These are phyloP conservation scores for Lucilia sericata DNA, from an alignment of 1,140 invertebrate species.

Conservation along the genomic window DNA sequence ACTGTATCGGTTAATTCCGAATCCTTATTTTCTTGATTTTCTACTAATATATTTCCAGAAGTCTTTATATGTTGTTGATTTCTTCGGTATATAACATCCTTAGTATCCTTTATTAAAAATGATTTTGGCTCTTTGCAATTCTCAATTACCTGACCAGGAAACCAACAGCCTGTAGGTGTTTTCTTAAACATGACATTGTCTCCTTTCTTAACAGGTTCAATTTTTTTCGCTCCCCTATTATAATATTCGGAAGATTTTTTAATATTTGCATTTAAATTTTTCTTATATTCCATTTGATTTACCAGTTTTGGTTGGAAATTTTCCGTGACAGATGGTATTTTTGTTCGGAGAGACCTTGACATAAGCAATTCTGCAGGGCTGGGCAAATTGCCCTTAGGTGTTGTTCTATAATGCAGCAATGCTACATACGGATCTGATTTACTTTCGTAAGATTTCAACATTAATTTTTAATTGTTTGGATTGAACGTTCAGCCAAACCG, in stretches of 20 bases:
- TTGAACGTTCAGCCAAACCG: slow-evolving; percentile 64
- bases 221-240: neutral
- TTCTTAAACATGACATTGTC: neutral
- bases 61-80: slow-evolving; percentile 28
- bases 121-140: no score
- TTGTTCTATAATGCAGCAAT: slow-evolving; percentile 54
- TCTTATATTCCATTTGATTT: neutral
- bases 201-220: neutral
- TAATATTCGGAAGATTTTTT: neutral
- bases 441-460: slow-evolving; percentile 50
- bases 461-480: slow-evolving; percentile 57
- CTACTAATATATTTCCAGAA: neutral
- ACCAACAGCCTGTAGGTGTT: neutral
- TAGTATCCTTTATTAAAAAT: neutral
- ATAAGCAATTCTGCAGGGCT: slow-evolving; percentile 31
- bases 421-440: slow-evolving; percentile 51
- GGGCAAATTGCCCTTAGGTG: slow-evolving; percentile 46
- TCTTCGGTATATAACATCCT: neutral
- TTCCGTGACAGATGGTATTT: neutral
- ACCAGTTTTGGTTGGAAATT: slow-evolving; percentile 23
- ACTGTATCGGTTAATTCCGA: neutral
- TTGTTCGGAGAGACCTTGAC: slow-evolving; percentile 29
- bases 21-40: neutral
- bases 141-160: no score
- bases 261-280: neutral